Conservation (phyloP, 2,888 invertebrate genomes). For the Archaeoteleia sp. region DNA sequence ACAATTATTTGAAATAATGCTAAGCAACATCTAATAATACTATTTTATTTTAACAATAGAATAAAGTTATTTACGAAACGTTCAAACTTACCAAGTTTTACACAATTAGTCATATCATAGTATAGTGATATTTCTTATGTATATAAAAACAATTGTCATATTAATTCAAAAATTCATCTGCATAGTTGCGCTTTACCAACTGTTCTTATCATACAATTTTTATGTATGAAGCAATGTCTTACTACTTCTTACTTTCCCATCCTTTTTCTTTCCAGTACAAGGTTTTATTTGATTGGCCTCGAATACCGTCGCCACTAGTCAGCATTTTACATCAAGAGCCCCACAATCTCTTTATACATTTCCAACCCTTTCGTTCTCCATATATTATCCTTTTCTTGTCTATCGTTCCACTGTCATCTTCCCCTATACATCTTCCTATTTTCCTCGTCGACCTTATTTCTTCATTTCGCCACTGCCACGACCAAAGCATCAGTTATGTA, state of each 20-base stretch:
- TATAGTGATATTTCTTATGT: no score
- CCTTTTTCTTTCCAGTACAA: background rate
- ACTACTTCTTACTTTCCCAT: background rate
- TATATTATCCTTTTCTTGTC: slow-evolving; percentile 30
- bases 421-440: slow-evolving; percentile 28
- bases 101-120: no score
- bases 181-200: no score
- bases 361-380: slow-evolving; percentile 20
- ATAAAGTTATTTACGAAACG: no score
- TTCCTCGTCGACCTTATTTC: slow-evolving; percentile 34
- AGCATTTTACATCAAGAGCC: slow-evolving; percentile 53
- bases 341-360: slow-evolving; percentile 24
- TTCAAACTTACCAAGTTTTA: no score
- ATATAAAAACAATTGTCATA: no score
- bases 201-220: no score
- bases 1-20: no score
- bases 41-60: no score
- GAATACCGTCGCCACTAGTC: slow-evolving; percentile 50
- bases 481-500: slow-evolving; percentile 39
- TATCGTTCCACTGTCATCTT: slow-evolving; percentile 22
- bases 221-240: no score
- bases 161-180: no score
- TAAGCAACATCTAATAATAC: no score
- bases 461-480: slow-evolving; percentile 49
- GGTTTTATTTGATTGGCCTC: slow-evolving; percentile 53